Evolutionary conservation across 2,797 vertebrate species (phyloP), one percentile per base, ranked within the genome.

Genomic region (Mionectes olivaceus): DNA sequence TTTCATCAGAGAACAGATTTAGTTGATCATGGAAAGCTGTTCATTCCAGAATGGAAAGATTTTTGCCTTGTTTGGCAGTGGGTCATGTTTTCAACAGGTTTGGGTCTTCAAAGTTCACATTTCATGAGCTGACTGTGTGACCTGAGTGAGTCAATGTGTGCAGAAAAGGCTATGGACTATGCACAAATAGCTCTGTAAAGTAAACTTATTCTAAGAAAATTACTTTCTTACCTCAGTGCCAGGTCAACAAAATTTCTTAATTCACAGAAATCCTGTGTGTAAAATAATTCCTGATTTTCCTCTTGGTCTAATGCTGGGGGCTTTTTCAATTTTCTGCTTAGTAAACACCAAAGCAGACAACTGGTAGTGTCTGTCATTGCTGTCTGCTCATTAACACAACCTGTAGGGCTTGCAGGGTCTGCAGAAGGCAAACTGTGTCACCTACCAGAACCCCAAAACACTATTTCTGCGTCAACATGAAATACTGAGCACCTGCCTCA

Each of bases 51-150:
- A 60, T 75, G 25, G 90, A 91, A 86, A 91, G 39, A 79, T 79
- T 93, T 97, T 88, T 96, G 43, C 86, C 97, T 90, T 94, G 68
- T 94, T 97, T 95, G 91, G 91, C 93, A 94, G 89, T 61, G 68
- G 32, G 44, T 94, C 82, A 6, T 32, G 67, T 50, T 77, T 96
- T 86, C 92, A 85, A 95, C 73, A 92, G 71, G 73, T 94, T 89
- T 70, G 61, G 32, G 44, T 56, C 95, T 96, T 95, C 79, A 83
- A 77, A 89, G 86, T 87, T 93, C 44, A 6, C 28, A 19, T 97
- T 97, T 95, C 83, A 87, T 56, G 92, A 80, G 44, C 28, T 94
- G 75, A 69, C 53, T 74, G 43, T 16, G 5, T 65, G 44, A 71
- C 65, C 79, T 6, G 44, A 95, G 47, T 44, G 71, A 95, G 84